Evolutionary conservation across 2,113 vertebrate species (phyloP), one percentile per base, ranked within the genome.

Genomic region (Girardinichthys multiradiatus): DNA sequence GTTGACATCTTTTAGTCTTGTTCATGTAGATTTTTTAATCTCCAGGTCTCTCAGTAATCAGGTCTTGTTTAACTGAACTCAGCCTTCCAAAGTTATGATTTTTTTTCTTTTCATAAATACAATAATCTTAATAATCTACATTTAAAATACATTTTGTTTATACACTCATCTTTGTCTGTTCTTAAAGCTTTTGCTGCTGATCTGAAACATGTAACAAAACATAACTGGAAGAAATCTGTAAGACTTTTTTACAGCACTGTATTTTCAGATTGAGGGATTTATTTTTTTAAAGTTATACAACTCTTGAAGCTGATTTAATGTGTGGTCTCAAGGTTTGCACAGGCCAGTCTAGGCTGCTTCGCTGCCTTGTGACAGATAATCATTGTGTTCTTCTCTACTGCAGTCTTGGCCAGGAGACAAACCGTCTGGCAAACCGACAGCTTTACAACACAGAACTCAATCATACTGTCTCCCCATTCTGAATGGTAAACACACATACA

Each of bases 361-460:
- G 77, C 79, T 88, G 90, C 84, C 83, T 79, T 82, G 83, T 92
- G 91, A 92, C 91, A 90, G 91, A 93, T 92, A 92, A 94, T 93
- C 90, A 91, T 89, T 90, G 81, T 87, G 79, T 84, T 93, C 89
- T 91, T 89, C 89, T 85, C 69, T 83, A 73, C 87, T 92, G 90
- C 89, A 90, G 81, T 92, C 86, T 90, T 89, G 91, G 91, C 89
- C 64, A 85, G 76, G 83, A 94, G 91, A 93, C 81, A 89, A 91
- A 90, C 85, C 80, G 91, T 90, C 91, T 93, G 92, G 91, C 90
- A 89, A 91, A 92, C 87, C 88, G 91, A 93, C 93, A 94, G 91
- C 87, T 93, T 95, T 92, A 93, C 87, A 64, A 86, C 70, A 67
- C 87, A 82, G 86, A 88, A 87, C 92, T 94, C 90, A 90, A 92